Conservation (phyloP, 2,113 vertebrate genomes). For the Epinephelus cyanopodus region DNA sequence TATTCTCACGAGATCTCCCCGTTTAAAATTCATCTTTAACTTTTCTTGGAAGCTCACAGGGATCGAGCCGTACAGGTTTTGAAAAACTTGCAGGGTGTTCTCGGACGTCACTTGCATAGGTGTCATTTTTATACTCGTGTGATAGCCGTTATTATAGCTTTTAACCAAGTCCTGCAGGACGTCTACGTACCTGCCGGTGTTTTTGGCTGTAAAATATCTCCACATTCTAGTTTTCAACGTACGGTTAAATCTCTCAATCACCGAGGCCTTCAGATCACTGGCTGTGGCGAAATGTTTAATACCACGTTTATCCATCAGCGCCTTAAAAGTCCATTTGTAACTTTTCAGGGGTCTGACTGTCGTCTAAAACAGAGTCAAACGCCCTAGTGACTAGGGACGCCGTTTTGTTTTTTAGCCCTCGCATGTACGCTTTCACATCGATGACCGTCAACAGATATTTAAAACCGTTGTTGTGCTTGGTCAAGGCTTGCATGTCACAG, state of each 20-base stretch:
- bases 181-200: too few species aligned
- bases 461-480: neutral
- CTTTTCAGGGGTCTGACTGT: neutral
- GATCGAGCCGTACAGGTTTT: neutral
- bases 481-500: neutral
- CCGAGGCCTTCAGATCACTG: slow-evolving; percentile 5
- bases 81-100: neutral
- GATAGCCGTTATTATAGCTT: too few species aligned
- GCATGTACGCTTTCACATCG: neutral
- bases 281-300: neutral
- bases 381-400: too few species aligned
- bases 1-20: neutral
- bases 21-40: neutral
- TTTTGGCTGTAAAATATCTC: too few species aligned
- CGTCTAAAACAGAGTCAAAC: too few species aligned
- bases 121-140: too few species aligned
- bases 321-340: too few species aligned
- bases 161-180: too few species aligned
- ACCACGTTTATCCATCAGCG: neutral
- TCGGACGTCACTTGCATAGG: too few species aligned
- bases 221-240: too few species aligned
- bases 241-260: neutral
- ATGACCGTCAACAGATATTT: neutral
- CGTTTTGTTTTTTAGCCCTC: neutral
- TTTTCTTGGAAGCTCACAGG: neutral